These are phyloP conservation scores for Allygus modestus DNA, from an alignment of 2,888 invertebrate genomes.

Conservation along the genomic window DNA sequence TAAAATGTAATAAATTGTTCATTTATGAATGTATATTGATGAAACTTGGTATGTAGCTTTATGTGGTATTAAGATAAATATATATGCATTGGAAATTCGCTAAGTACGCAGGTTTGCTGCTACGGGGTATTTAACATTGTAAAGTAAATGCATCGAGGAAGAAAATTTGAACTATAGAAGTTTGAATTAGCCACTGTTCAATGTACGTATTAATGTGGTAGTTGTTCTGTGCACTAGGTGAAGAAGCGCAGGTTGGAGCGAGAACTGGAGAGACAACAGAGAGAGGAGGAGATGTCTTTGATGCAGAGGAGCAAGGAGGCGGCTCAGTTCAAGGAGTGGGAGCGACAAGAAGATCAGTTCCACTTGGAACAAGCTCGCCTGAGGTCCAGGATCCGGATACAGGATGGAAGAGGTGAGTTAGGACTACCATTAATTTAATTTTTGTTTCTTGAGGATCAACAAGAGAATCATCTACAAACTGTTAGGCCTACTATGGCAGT, in stretches of 20 bases:
- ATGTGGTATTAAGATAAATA: no score
- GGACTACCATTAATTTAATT: neutral
- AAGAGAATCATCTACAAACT: no score
- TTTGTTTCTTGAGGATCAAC: neutral
- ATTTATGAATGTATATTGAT: no score
- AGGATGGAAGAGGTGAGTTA: slow-evolving; percentile 88
- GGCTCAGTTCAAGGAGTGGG: slow-evolving; percentile 95
- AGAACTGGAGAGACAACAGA: slow-evolving; percentile 89
- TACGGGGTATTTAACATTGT: no score
- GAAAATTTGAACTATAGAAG: no score
- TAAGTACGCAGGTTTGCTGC: no score
- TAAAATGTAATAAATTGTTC: no score
- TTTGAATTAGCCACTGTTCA: no score
- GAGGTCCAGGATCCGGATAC: slow-evolving; percentile 95
- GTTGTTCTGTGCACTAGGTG: slow-evolving; percentile 76
- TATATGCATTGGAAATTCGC: no score
- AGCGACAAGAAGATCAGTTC: slow-evolving; percentile 97
- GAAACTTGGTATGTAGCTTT: no score
- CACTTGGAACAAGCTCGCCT: slow-evolving; percentile 97
- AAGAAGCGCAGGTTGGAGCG: slow-evolving; percentile 94
- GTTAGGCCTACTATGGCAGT: no score
- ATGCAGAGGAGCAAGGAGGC: slow-evolving; percentile 94
- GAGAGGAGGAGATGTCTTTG: slow-evolving; percentile 90
- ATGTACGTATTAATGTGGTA: neutral
- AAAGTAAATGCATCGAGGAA: no score